Evolutionary conservation across 2,888 invertebrate genomes (phyloP), one percentile per base, ranked within the genome.

Genomic region (Mactromeris polynyma): DNA sequence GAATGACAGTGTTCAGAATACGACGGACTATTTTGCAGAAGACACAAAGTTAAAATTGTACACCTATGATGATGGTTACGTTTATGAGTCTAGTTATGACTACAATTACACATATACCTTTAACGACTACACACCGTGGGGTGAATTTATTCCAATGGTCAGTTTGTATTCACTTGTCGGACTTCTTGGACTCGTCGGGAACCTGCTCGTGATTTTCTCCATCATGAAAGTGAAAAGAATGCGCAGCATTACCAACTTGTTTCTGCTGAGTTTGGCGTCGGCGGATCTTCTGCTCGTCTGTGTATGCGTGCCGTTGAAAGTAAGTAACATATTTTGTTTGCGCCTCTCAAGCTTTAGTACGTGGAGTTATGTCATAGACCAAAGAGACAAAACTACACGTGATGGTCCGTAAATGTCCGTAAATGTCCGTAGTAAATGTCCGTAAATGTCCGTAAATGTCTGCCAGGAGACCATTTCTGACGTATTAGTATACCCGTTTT

Each of bases 221-320:
- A 97, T 97, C 64, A 96, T 97, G 64, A 96, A 97, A 83, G 97
- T 97, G 94, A 96, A 97, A 78, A 95, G 97, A 54, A 97, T 98
- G 97, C 97, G 97, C 93, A 97, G 97, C 93, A 97, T 97, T 77
- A 98, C 98, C n/a, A 98, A 98, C 95, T 97, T 98, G 80, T 98
- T 98, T 95, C 97, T 98, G 64, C 97, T 98, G 31, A 98, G 98
- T 94, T 96, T 98, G 88, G 98, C 98, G 11, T 97, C 97, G 0
- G 98, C 98, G 14, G 98, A 98, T 96, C 97, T 98, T 6, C 97
- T 98, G 78, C 97, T 98, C 78, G 98, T 98, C 88, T 96, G 97
- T 89, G 97, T 98, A 95, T 98, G 98, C 96, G 98, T 98, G 88
- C 98, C 98, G 9, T 97, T 98, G 14, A 98, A 98, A 97, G 98